Evolutionary conservation across 2,888 invertebrate genomes (phyloP).

Genomic region (Drosophila suboccidentalis): DNA sequence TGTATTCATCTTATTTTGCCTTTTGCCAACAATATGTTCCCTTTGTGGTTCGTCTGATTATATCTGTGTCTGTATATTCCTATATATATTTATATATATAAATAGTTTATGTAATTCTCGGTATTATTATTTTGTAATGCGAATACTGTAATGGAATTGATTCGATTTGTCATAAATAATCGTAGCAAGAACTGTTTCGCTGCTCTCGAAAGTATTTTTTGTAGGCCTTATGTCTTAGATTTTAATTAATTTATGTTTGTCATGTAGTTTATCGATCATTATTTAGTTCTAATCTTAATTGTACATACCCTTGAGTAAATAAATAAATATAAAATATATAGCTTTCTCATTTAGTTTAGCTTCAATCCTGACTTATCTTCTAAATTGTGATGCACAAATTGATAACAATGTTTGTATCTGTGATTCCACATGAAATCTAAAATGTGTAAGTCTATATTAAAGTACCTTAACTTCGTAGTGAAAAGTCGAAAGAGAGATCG

Average conservation of each 20-base stretch:
- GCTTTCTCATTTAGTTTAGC: not conserved
- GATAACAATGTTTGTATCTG: not conserved
- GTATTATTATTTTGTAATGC: constrained; percentile 73
- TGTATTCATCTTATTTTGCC: constrained; percentile 21
- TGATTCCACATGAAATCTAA: not conserved
- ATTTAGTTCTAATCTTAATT: constrained; percentile 64
- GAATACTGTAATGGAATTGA: constrained; percentile 73
- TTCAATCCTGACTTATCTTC: constrained; percentile 9
- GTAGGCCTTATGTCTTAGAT: constrained; percentile 56
- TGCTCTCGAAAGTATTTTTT: constrained; percentile 63
- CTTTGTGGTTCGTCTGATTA: constrained; percentile 17
- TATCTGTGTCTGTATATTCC: constrained; percentile 39
- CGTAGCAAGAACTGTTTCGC: constrained; percentile 41
- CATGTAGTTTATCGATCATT: constrained; percentile 57
- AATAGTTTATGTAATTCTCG: constrained; percentile 62
- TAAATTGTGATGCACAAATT: not conserved
- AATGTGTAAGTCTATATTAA: not conserved
- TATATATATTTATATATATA: constrained; percentile 30
- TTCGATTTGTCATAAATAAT: constrained; percentile 46
- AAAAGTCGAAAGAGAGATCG: constrained; percentile 15
- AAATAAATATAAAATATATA: constrained; percentile 55
- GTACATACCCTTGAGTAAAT: constrained; percentile 61
- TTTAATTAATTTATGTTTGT: constrained; percentile 60
- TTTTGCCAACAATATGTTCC: constrained; percentile 8
- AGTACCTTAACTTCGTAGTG: not conserved